Evolutionary conservation across 1,140 invertebrate genomes (phyloP).

Genomic region (Drosophila kurseongensis): DNA sequence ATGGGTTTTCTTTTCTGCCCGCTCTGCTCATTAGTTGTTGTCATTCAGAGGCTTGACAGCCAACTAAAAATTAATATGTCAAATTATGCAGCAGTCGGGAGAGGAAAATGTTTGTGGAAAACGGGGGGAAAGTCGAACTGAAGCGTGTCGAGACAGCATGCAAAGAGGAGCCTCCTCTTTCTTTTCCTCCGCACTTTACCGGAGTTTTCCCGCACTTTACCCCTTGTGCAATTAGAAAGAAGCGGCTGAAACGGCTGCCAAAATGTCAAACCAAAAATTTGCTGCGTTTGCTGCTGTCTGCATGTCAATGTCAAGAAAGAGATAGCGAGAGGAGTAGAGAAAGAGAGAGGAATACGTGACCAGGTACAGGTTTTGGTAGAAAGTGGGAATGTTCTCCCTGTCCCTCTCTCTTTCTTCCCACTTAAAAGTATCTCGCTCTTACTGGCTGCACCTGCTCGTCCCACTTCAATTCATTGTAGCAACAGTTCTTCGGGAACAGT

Average conservation of each 20-base stretch:
- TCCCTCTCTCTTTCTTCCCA: slow-evolving; percentile 1
- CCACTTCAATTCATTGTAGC: slow-evolving; percentile 31
- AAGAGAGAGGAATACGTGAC: slow-evolving; percentile 9
- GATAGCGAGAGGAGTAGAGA: background rate
- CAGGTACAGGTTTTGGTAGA: slow-evolving; percentile 47
- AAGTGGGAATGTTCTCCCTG: slow-evolving; percentile 32
- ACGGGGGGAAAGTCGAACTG: slow-evolving; percentile 24
- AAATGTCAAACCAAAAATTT: slow-evolving; percentile 79
- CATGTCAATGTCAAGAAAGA: slow-evolving; percentile 44
- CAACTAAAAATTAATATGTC: slow-evolving; percentile 75
- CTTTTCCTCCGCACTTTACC: slow-evolving; percentile 2
- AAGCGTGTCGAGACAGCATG: slow-evolving; percentile 60
- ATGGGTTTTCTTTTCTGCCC: slow-evolving; percentile 3
- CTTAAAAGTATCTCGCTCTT: slow-evolving; percentile 3
- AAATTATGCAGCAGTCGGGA: slow-evolving; percentile 63
- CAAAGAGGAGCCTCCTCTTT: slow-evolving; percentile 23
- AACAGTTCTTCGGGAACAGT: slow-evolving; percentile 41
- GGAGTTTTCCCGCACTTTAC: background rate
- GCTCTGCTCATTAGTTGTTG: slow-evolving; percentile 54
- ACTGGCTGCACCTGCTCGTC: slow-evolving; percentile 39
- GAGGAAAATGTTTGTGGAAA: slow-evolving; percentile 1
- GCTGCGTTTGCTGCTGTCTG: slow-evolving; percentile 56
- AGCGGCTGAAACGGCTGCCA: slow-evolving; percentile 61
- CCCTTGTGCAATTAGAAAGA: slow-evolving; percentile 67
- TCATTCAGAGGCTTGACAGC: slow-evolving; percentile 54